Conservation (phyloP, 2,113 vertebrate genomes). For the Pseudorasbora parva region DNA sequence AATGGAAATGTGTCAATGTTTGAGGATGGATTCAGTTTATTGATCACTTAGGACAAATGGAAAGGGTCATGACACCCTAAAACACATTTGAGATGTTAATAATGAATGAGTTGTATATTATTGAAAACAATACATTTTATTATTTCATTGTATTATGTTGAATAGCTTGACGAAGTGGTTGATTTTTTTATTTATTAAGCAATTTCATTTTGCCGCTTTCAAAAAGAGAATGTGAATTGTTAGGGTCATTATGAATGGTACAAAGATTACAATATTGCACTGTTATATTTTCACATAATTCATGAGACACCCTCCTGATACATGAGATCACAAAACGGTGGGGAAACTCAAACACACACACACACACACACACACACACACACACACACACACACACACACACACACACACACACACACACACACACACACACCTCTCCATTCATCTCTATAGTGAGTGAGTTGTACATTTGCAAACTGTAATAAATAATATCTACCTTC, state of each 20-base stretch:
- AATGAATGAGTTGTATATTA: not conserved
- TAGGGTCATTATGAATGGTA: not conserved
- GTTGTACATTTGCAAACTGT: not conserved
- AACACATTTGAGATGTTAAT: not conserved
- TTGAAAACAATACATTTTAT: not conserved
- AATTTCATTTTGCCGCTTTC: not conserved
- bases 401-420: too few relatives aligned
- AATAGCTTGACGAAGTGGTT: not conserved
- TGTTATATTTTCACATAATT: not conserved
- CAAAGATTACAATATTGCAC: too few relatives aligned
- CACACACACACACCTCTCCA: not conserved
- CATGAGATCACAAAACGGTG: not conserved
- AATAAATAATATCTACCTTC: conserved; percentile 70
- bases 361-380: too few relatives aligned
- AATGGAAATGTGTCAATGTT: not conserved
- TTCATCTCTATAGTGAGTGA: not conserved
- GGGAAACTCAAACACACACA: too few relatives aligned
- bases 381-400: too few relatives aligned
- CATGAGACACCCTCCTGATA: not conserved
- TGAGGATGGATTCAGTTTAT: not conserved
- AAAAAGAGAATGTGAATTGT: not conserved
- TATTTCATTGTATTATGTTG: not conserved
- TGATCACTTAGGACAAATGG: not conserved
- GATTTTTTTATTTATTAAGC: not conserved
- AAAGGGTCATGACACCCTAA: not conserved